These are phyloP conservation scores for Urophycis tenuis DNA, from an alignment of 2,797 vertebrate genomes.

Conservation along the genomic window DNA sequence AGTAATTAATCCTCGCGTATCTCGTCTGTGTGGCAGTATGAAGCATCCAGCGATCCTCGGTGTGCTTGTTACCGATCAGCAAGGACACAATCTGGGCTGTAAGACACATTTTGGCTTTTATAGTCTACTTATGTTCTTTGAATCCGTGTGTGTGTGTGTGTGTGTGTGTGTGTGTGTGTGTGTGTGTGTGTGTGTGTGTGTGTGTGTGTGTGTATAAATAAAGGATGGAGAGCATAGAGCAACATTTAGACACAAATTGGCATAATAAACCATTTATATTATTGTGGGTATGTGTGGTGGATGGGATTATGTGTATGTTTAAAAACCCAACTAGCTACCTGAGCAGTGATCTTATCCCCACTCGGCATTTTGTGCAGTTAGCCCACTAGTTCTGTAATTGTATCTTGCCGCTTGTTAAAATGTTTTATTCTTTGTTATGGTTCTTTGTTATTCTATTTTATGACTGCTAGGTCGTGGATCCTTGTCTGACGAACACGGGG, in stretches of 20 bases:
- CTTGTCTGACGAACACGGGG: constrained; percentile 89
- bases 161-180: neutral
- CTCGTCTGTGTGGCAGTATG: constrained; percentile 72
- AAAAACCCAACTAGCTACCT: neutral
- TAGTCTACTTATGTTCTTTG: neutral
- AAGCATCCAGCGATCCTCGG: constrained; percentile 91
- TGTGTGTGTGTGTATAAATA: neutral
- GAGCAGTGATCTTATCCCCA: neutral
- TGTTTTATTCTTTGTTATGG: neutral
- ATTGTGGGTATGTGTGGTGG: neutral
- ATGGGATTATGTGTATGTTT: neutral
- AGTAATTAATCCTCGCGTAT: neutral
- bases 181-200: neutral
- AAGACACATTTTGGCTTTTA: constrained; percentile 54
- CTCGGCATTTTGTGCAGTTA: neutral
- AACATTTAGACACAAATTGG: neutral
- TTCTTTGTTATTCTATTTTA: no score
- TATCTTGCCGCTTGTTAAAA: neutral
- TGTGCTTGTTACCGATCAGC: constrained; percentile 88
- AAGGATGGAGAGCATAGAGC: neutral
- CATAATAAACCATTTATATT: neutral
- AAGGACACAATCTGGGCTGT: constrained; percentile 94
- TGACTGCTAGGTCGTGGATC: constrained; percentile 80
- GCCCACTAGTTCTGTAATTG: neutral
- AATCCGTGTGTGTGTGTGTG: neutral